Evolutionary conservation across 2,888 invertebrate genomes (phyloP).

Genomic region (Eupithecia pulchellata): DNA sequence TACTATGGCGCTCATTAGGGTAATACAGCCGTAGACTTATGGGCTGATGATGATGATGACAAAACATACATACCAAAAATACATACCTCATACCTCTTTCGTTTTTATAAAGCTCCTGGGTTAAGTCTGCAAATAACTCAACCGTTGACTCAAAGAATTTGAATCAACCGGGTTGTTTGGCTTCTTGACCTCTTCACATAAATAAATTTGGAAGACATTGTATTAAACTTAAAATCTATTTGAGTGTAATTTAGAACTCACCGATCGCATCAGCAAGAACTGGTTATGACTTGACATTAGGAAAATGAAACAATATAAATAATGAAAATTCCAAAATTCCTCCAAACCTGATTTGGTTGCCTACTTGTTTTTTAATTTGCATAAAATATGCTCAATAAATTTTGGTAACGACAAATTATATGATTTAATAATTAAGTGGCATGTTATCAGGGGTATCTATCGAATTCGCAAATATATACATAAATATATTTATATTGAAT

Average conservation of each 20-base stretch:
- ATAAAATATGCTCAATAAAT: conserved; percentile 73
- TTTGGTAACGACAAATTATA: conserved; percentile 76
- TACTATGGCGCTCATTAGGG: too few species aligned
- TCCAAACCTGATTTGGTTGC: conserved; percentile 63
- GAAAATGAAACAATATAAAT: conserved; percentile 73
- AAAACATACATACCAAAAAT: neutral
- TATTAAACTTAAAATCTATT: conserved; percentile 41
- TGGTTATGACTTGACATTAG: conserved; percentile 54
- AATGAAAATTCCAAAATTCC: conserved; percentile 80
- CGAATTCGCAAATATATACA: conserved; percentile 64
- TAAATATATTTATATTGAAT: too few species aligned
- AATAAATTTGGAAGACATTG: conserved; percentile 38
- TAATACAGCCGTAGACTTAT: too few species aligned
- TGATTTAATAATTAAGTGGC: conserved; percentile 64
- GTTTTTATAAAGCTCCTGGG: conserved; percentile 27
- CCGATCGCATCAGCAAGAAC: conserved; percentile 35
- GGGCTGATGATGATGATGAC: too few species aligned
- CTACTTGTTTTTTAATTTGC: conserved; percentile 72
- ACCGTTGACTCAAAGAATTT: conserved; percentile 36
- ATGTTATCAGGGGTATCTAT: conserved; percentile 57
- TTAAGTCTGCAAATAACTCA: conserved; percentile 25
- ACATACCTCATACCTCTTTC: neutral
- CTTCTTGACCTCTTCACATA: conserved; percentile 40
- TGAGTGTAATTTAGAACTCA: conserved; percentile 41
- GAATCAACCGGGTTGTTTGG: conserved; percentile 33